Conservation (phyloP, 2,888 invertebrate genomes). For the Dicyrtoma fusca region DNA sequence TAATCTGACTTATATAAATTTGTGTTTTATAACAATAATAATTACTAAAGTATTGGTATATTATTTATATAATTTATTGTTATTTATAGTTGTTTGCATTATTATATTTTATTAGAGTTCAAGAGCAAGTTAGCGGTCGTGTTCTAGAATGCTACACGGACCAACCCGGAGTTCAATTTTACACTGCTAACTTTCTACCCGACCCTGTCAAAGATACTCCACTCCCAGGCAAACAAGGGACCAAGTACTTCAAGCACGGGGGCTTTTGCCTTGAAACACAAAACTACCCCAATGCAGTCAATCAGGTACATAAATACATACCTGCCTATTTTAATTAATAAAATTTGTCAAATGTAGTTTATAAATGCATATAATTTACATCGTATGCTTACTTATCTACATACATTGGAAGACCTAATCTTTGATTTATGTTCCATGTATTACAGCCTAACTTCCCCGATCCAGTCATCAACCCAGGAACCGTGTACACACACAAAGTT, state of each 20-base stretch:
- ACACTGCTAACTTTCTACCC: conserved; percentile 78
- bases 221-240: conserved; percentile 72
- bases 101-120: conserved; percentile 65
- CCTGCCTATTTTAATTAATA: not conserved
- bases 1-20: no score
- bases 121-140: conserved; percentile 72
- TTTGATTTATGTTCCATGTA: conserved; percentile 43
- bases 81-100: no score
- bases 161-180: conserved; percentile 89
- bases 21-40: no score
- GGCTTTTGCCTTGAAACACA: conserved; percentile 90
- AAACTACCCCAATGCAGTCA: conserved; percentile 87
- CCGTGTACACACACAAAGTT: conserved; percentile 72
- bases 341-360: not conserved
- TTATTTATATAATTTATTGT: no score
- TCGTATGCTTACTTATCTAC: not conserved
- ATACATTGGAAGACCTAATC: conserved; percentile 3
- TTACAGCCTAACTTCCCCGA: conserved; percentile 76
- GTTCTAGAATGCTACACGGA: conserved; percentile 79
- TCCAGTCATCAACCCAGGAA: conserved; percentile 72
- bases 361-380: not conserved
- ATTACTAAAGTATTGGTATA: no score
- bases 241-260: conserved; percentile 73
- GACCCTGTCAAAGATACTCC: conserved; percentile 61
- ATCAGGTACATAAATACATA: conserved; percentile 66